Base-by-base conservation (phyloP, 2,113 vertebrate genomes). In the Sakesphorus luctuosus region DNA sequence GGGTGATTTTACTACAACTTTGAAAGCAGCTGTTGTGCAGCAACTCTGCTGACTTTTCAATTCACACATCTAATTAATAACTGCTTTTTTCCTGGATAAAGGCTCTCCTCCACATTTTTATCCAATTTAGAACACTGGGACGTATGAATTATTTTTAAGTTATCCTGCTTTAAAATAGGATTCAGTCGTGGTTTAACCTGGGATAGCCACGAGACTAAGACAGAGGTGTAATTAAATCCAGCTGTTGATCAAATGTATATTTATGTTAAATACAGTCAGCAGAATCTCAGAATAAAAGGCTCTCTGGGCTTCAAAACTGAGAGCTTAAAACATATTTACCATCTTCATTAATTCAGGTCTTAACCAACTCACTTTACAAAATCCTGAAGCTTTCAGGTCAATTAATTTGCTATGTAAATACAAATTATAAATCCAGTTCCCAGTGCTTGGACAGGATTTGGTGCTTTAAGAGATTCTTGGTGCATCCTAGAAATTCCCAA, bases 301-400 rank as follows among this genome's bases (percentile, higher is more conserved):
- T 79, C 80, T 25, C 36, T 7, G 49, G 76, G 58, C 35, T 72
- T 33, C 58, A 43, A 80, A 90, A 90, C 3, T 3, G 16, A 28
- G 68, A 90, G 50, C 66, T 85, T 74, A 61, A 38, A 89, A 90
- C 58, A 85, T 94, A 94, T 79, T 93, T 90, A 88, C 87, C 92
- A 29, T 89, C 95, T 89, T 96, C 84, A 84, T 89, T 92, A 93
- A 94, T 88, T 97, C 93, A 95, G 95, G 94, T 96, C 68, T 90
- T 91, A 94, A 88, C 55, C 80, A 93, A 86, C 40, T 95, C 86
- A 72, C 78, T 87, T 58, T 28, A 83, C 12, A 6, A 97, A 96
- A 95, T 95, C 10, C 94, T 93, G 81, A 76, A 62, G 93, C 90
- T 90, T 72, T 94, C 84, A 85, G 85, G 92, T 96, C 95, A 95